Conservation (phyloP, 2,113 vertebrate species). For the Prunella himalayana region DNA sequence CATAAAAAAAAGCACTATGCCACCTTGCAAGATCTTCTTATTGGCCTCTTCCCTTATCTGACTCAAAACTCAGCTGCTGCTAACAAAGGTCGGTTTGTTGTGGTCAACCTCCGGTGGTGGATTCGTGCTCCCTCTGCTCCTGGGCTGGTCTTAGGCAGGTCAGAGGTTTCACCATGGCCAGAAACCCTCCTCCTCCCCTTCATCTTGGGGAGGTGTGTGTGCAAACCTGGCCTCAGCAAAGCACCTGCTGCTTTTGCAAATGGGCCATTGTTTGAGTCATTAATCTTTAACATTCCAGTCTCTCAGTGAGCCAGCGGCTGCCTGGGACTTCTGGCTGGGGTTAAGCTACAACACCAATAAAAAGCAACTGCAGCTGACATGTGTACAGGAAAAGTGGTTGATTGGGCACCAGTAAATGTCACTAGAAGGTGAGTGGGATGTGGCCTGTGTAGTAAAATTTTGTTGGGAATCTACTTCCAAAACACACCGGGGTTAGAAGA, state of each 20-base stretch:
- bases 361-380: neutral
- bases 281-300: neutral
- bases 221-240: neutral
- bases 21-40: neutral
- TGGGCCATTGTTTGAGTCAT: neutral
- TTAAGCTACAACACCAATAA: neutral
- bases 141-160: neutral
- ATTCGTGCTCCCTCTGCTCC: accelerated
- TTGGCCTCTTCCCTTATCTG: neutral
- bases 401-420: neutral
- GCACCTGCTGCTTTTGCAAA: neutral
- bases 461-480: neutral
- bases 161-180: neutral
- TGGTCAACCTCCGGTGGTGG: accelerated
- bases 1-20: neutral
- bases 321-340: neutral
- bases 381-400: neutral
- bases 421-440: neutral
- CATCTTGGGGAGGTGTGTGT: accelerated
- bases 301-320: neutral
- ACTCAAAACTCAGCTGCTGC: neutral
- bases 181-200: neutral
- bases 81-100: accelerated
- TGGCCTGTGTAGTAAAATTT: neutral
- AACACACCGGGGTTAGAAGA: neutral